A percentile compares a stretch with the other conserved stretches of the same genome.
phyloP scores from a whole-genome alignment of 2,888 invertebrate species.

The Phlogophora meticulosa region DNA sequence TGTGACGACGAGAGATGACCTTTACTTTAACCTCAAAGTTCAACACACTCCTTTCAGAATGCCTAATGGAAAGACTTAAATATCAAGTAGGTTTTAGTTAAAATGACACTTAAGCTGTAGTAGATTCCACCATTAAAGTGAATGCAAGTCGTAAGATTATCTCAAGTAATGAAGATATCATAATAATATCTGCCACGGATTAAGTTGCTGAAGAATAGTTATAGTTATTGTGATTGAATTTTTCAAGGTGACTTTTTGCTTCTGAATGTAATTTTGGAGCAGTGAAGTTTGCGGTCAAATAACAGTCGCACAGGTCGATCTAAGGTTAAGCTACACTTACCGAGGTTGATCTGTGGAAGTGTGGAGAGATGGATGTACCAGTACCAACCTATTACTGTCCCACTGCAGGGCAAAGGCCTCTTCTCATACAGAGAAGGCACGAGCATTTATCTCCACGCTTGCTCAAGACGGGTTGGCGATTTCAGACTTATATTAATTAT shows the following conservation, averaged over 20 bases:
- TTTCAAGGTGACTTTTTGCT: conserved; percentile 11
- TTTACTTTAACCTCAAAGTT: not conserved
- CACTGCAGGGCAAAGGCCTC: too few species aligned
- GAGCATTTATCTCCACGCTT: too few species aligned
- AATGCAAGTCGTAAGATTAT: conserved; percentile 44
- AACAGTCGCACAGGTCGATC: too few species aligned
- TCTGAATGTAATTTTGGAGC: not conserved
- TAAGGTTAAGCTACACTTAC: too few species aligned
- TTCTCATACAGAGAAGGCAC: too few species aligned
- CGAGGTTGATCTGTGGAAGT: too few species aligned
- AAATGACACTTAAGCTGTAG: conserved; percentile 16
- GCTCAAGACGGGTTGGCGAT: too few species aligned
- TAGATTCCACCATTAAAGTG: conserved; percentile 18
- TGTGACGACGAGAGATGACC: not conserved
- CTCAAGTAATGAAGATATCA: conserved; percentile 32
- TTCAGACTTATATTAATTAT: too few species aligned
- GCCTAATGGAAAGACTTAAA: not conserved
- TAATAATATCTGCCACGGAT: conserved; percentile 34
- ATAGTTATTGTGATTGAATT: conserved; percentile 30
- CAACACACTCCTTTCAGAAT: not conserved
- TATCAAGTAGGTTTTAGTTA: conserved; percentile 15
- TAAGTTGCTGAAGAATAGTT: conserved; percentile 29
- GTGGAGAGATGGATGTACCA: too few species aligned
- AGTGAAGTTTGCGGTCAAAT: too few species aligned
- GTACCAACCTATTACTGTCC: too few species aligned